A percentile compares a stretch with the other conserved stretches of the same genome.
phyloP scores from a whole-genome alignment of 1,140 invertebrate species.

The Magallana ariakensis region DNA sequence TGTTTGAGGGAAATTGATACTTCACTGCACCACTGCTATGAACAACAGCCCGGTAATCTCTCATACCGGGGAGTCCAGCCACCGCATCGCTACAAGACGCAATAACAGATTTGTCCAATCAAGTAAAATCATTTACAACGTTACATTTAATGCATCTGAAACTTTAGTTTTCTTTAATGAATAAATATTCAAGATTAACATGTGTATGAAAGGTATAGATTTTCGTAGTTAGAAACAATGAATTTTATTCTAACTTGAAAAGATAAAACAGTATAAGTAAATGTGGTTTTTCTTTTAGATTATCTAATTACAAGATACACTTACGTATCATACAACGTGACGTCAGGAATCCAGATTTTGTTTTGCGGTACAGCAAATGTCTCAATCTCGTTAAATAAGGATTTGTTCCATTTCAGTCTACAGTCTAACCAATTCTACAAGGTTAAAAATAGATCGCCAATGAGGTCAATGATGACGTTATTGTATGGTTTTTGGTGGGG shows the following conservation, averaged over 20 bases:
- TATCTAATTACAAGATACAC: constrained; percentile 17
- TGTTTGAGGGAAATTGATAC: constrained; percentile 58
- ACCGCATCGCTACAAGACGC: constrained; percentile 49
- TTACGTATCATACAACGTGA: constrained; percentile 84
- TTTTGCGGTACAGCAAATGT: constrained; percentile 80
- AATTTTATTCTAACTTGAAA: too few relatives aligned
- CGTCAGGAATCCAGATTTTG: constrained; percentile 82
- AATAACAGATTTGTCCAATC: too few relatives aligned
- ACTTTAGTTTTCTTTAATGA: too few relatives aligned
- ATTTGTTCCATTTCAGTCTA: constrained; percentile 80
- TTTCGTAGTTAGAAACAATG: too few relatives aligned
- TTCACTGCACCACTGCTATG: constrained; percentile 52
- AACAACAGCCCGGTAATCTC: constrained; percentile 51
- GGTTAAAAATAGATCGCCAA: not conserved
- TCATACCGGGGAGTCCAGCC: constrained; percentile 41
- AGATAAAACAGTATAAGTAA: too few relatives aligned
- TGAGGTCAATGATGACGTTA: not conserved
- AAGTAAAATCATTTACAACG: too few relatives aligned
- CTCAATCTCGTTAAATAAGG: constrained; percentile 78
- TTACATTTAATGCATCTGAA: too few relatives aligned
- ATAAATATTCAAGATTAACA: too few relatives aligned
- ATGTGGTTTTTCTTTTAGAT: too few relatives aligned
- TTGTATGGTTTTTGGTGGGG: too few relatives aligned
- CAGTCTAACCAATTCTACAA: constrained; percentile 81
- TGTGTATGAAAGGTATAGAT: too few relatives aligned